phyloP scores from a whole-genome alignment of 2,113 vertebrate genomes.

The Microcebus griseorufus region DNA sequence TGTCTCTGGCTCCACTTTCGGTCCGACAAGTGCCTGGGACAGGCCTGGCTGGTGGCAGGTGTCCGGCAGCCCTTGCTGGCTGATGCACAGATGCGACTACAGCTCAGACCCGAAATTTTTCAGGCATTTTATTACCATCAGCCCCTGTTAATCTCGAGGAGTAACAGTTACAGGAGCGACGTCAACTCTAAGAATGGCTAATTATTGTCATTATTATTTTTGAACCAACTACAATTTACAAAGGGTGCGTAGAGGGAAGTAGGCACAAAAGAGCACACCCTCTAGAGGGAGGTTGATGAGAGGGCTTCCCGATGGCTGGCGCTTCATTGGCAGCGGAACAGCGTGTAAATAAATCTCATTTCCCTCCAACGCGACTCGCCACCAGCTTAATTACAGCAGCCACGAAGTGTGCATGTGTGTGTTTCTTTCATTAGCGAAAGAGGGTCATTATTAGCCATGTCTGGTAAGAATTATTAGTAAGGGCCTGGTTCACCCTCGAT shows the following conservation, averaged over 20 bases:
- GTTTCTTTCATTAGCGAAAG: constrained; percentile 84
- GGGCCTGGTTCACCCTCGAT: constrained; percentile 76
- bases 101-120: background rate
- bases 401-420: constrained; percentile 79
- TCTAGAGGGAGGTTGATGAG: constrained; percentile 95
- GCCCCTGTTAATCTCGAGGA: background rate
- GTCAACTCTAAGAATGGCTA: constrained; percentile 27
- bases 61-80: background rate
- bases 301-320: constrained; percentile 87
- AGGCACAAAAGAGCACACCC: constrained; percentile 80
- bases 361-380: constrained; percentile 87
- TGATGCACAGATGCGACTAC: rapidly evolving
- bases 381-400: constrained; percentile 88
- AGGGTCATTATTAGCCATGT: constrained; percentile 79
- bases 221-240: constrained; percentile 70
- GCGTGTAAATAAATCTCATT: constrained; percentile 96
- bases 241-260: constrained; percentile 66
- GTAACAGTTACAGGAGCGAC: background rate
- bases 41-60: background rate
- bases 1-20: background rate
- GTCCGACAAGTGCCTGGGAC: background rate
- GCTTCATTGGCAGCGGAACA: constrained; percentile 91
- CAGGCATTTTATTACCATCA: background rate
- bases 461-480: constrained; percentile 76
- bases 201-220: constrained; percentile 71